Evolutionary conservation across 2,888 invertebrate genomes (phyloP), one percentile per base, ranked within the genome.

Genomic region (Punctoribates punctum): DNA sequence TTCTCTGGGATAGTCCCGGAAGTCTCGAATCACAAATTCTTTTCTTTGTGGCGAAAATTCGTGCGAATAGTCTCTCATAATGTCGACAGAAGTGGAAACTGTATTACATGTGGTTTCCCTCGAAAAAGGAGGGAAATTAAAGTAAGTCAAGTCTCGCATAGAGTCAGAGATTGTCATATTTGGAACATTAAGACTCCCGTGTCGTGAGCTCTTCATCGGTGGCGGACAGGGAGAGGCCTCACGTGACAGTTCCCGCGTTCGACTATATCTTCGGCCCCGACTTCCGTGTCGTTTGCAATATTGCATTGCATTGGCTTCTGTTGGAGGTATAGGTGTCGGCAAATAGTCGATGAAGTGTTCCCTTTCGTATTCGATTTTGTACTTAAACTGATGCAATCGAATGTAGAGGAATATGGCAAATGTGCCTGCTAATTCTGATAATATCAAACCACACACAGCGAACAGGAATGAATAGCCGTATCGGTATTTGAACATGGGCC

Each of bases 381-480:
- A 79, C 74, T 81, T 78, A 38, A 67, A 77, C 34, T 80, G 79
- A 73, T 90, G 89, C 88, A 89, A 89, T 83, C 90, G 89, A 81
- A 94, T 91, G 85, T 92, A 94, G 79, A 93, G 88, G 83, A 93
- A 93, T 80, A 94, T 90, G 77, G 93, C 92, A 78, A 91, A 89
- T 20, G 93, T 90, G 57, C 94, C 94, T 42, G 94, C 91, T 79
- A 93, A 85, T 84, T 94, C 93, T 11, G 91, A 91, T 77, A 90
- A 88, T 80, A 94, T 87, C 82, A 94, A 92, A 46, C 93, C 93
- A 81, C 90, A 88, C 65, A 94, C 90, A 83, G 93, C 92, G 57
- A 94, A 87, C 74, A 93, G 88, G 84, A 94, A 94, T 78, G 93
- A 93, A 85, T 91, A 93, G 73, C 94, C 94, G 84, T 94, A 94